Evolutionary conservation across 2,113 vertebrate species (phyloP).

Genomic region (Otis tarda): DNA sequence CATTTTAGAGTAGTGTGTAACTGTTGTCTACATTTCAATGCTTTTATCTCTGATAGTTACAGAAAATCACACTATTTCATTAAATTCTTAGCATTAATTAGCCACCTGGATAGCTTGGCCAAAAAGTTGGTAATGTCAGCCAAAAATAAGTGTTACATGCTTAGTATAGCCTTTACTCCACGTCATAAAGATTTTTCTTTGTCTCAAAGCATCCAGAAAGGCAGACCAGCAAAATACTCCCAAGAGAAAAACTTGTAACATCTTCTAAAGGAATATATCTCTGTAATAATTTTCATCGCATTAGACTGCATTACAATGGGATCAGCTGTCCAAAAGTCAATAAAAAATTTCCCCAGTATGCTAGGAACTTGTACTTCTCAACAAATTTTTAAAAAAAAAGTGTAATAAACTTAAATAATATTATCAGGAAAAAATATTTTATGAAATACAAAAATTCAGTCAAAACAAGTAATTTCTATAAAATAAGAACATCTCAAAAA

Average conservation of each 20-base stretch:
- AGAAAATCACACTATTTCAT: slow-evolving; percentile 25
- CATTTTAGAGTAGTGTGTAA: neutral
- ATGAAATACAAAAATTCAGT: neutral
- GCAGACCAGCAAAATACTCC: slow-evolving; percentile 42
- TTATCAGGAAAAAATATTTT: neutral
- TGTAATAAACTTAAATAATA: neutral
- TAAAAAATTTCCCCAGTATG: neutral
- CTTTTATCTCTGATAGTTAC: neutral
- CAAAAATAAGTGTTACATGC: slow-evolving; percentile 36
- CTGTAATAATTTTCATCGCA: slow-evolving; percentile 3
- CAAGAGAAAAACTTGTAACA: slow-evolving; percentile 36
- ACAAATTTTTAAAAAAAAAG: neutral
- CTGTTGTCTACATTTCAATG: neutral
- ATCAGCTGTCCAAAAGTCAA: neutral
- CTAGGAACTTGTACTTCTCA: neutral
- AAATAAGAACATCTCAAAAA: neutral
- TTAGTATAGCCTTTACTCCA: slow-evolving; percentile 1
- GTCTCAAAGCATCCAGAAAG: slow-evolving; percentile 15
- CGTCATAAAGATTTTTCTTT: neutral
- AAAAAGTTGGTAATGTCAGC: slow-evolving; percentile 11
- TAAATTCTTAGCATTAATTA: slow-evolving; percentile 45
- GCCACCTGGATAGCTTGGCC: neutral
- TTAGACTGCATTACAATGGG: neutral
- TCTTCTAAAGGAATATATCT: slow-evolving; percentile 20
- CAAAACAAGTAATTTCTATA: neutral